Conservation (phyloP, 2,113 vertebrate genomes). For the Balaeniceps rex region DNA sequence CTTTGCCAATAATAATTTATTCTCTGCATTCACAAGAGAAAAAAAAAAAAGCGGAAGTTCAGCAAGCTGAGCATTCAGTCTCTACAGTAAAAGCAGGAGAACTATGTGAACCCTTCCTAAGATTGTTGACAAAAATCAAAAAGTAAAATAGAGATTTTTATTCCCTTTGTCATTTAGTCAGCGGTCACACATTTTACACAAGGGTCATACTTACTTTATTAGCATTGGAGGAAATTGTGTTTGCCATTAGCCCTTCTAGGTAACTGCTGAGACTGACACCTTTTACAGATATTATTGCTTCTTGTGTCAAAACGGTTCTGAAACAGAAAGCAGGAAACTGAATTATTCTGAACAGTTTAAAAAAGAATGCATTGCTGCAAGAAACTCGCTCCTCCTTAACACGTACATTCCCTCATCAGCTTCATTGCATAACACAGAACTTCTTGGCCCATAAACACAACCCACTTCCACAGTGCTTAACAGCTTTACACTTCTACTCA, state of each 20-base stretch:
- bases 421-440: background rate
- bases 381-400: background rate
- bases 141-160: background rate
- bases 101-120: background rate
- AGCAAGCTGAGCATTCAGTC: background rate
- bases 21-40: background rate
- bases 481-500: background rate
- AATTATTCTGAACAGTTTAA: background rate
- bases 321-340: background rate
- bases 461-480: background rate
- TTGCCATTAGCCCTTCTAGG: constrained; percentile 94
- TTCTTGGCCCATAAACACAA: background rate
- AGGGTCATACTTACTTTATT: constrained; percentile 81
- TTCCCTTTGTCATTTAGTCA: background rate
- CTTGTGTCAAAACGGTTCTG: constrained; percentile 94
- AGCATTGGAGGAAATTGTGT: constrained; percentile 90
- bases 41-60: background rate
- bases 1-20: background rate
- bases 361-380: background rate
- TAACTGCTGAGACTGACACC: constrained; percentile 97
- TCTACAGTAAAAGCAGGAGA: background rate
- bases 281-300: constrained; percentile 96
- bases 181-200: background rate
- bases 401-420: background rate
- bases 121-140: background rate